Evolutionary conservation across 2,888 invertebrate species (phyloP).

Genomic region (Vandiemenella viatica): DNA sequence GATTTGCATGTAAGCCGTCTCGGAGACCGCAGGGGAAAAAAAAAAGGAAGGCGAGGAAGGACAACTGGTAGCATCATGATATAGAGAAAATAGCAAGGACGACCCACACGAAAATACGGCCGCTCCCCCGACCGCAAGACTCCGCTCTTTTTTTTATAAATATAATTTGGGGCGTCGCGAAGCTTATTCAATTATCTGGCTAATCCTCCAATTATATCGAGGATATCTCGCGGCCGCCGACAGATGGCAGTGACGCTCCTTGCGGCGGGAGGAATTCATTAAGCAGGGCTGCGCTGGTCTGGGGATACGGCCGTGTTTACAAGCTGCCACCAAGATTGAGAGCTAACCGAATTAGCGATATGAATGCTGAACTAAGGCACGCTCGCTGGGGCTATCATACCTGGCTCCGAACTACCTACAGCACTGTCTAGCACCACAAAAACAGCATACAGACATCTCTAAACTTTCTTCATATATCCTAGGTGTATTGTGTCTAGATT

Average conservation of each 20-base stretch:
- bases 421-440: too few species aligned
- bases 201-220: conserved; percentile 48
- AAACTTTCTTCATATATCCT: too few species aligned
- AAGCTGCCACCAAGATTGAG: conserved; percentile 1
- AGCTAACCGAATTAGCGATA: neutral
- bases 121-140: neutral
- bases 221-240: conserved; percentile 7
- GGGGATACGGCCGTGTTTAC: neutral
- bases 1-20: conserved; percentile 17
- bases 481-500: too few species aligned
- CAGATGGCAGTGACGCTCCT: conserved; percentile 9
- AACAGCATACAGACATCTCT: too few species aligned
- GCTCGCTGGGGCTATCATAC: too few species aligned
- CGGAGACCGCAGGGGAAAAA: neutral
- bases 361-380: neutral
- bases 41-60: conserved; percentile 1
- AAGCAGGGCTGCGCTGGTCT: conserved; percentile 1
- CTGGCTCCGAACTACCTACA: too few species aligned
- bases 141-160: neutral
- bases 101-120: neutral
- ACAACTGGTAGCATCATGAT: conserved; percentile 8
- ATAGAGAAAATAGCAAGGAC: conserved; percentile 9
- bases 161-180: too few species aligned
- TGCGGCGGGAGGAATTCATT: conserved; percentile 7
- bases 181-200: conserved; percentile 48